phyloP scores from a whole-genome alignment of 2,113 vertebrate genomes.

The Narcine bancroftii region DNA sequence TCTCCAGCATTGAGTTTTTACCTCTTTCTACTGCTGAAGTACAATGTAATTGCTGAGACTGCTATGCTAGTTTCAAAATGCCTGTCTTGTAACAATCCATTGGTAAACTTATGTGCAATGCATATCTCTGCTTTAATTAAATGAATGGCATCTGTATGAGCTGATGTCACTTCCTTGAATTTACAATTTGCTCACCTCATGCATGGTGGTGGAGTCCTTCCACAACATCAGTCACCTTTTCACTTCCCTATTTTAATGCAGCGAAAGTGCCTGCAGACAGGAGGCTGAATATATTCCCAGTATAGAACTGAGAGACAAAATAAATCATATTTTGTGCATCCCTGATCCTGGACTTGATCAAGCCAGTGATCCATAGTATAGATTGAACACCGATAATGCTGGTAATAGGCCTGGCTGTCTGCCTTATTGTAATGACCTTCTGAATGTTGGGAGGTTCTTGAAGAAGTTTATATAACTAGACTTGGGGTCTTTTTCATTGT shows the following conservation, averaged over 20 bases:
- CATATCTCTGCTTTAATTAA: constrained; percentile 30
- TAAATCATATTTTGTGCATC: not conserved
- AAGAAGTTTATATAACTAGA: not conserved
- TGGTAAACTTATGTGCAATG: not conserved
- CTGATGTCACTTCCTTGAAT: not conserved
- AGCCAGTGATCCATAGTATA: not conserved
- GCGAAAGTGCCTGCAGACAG: not conserved
- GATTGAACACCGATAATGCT: not conserved
- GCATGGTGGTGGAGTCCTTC: not conserved
- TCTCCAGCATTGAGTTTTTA: not conserved
- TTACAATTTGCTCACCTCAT: constrained; percentile 11
- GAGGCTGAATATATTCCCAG: not conserved
- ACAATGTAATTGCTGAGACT: not conserved
- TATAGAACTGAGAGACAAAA: not conserved
- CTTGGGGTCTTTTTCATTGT: not conserved
- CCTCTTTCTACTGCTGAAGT: not conserved
- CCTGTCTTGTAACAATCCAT: not conserved
- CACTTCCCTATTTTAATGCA: not conserved
- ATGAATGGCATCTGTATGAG: not conserved
- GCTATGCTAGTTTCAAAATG: not conserved
- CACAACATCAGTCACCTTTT: not conserved
- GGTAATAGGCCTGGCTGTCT: not conserved
- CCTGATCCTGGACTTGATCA: not conserved
- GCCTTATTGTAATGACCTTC: not conserved
- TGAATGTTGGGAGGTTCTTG: not conserved